Conservation (phyloP, 2,113 vertebrate species). For the Sturnira hondurensis region DNA sequence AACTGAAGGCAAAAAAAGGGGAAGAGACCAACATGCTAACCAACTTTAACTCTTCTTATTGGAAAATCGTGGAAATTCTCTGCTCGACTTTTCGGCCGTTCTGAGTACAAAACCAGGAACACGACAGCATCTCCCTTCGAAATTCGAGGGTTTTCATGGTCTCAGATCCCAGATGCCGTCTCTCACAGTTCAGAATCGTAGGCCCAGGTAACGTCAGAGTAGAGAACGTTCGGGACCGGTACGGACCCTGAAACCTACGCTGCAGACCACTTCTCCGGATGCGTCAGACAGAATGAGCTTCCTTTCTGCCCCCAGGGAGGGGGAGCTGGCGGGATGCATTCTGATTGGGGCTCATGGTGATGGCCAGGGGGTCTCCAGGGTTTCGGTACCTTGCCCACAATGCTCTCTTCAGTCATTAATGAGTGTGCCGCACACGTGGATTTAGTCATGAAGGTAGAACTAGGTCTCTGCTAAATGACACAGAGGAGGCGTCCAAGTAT, state of each 20-base stretch:
- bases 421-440: neutral
- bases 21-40: neutral
- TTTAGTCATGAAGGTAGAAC: neutral
- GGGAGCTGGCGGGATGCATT: neutral
- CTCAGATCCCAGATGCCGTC: neutral
- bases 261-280: neutral
- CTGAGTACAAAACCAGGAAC: neutral
- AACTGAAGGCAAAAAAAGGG: neutral
- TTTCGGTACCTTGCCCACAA: accelerated
- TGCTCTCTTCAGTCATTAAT: neutral
- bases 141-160: neutral
- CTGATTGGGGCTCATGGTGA: neutral
- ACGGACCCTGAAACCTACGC: neutral
- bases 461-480: neutral
- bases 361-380: neutral
- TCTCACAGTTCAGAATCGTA: neutral
- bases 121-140: neutral
- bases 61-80: neutral
- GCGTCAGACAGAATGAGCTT: neutral
- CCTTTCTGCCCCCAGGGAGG: neutral
- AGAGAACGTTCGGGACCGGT: neutral
- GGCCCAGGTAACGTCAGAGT: neutral
- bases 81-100: neutral
- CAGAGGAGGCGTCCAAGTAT: neutral
- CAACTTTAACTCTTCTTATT: neutral